These are phyloP conservation scores for Microtus montanus DNA, from an alignment of 2,113 vertebrate species.

Conservation along the genomic window DNA sequence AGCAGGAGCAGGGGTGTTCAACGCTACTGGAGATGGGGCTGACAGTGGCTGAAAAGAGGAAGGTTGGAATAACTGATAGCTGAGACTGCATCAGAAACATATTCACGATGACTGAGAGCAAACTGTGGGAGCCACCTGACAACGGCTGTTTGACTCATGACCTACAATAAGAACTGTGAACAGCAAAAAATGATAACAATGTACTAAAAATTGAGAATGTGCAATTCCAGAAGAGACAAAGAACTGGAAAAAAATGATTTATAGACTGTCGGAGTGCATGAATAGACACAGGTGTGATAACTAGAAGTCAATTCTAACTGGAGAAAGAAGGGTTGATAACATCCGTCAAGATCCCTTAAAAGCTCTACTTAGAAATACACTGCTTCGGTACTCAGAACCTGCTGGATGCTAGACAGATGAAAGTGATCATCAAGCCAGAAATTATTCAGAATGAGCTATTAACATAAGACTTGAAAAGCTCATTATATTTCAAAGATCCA, in stretches of 20 bases:
- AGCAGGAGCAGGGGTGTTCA: not conserved
- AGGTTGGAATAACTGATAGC: conserved; percentile 7
- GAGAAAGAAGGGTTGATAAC: conserved; percentile 55
- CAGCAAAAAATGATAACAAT: conserved; percentile 48
- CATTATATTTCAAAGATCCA: conserved; percentile 31
- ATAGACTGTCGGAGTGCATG: conserved; percentile 22
- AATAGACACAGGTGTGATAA: conserved; percentile 65
- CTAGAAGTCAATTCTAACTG: conserved; percentile 41
- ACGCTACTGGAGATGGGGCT: not conserved
- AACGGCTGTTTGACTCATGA: conserved; percentile 51
- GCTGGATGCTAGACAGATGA: conserved; percentile 17
- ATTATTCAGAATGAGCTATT: conserved; percentile 48
- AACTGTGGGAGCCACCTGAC: conserved; percentile 41
- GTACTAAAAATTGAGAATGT: conserved; percentile 30
- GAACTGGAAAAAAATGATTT: conserved; percentile 15
- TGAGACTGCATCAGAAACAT: conserved; percentile 2
- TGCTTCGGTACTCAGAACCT: conserved; percentile 20
- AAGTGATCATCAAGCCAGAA: conserved; percentile 59
- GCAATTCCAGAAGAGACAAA: conserved; percentile 60
- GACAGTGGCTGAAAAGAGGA: not conserved
- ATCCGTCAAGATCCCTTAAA: conserved; percentile 45
- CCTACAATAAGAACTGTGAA: conserved; percentile 48
- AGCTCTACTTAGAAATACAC: conserved; percentile 38
- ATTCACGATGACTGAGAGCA: conserved; percentile 21
- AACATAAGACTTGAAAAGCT: conserved; percentile 33